Conservation (phyloP, 2,888 invertebrate species). For the Lomographa bimaculata region DNA sequence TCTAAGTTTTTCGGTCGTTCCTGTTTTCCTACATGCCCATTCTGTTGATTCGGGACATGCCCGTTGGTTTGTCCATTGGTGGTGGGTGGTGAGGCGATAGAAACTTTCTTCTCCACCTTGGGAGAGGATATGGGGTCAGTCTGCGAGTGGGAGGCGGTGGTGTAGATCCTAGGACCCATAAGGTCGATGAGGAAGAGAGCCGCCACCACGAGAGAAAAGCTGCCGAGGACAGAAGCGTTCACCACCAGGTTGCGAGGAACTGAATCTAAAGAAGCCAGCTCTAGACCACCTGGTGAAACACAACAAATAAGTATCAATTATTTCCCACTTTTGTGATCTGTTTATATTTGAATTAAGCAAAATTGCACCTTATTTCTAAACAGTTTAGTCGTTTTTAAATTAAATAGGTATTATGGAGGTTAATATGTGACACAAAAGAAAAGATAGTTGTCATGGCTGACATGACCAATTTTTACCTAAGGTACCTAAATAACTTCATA, state of each 20-base stretch:
- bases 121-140: constrained; percentile 60
- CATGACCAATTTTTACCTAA: too few relatives aligned
- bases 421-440: too few relatives aligned
- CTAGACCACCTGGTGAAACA: constrained; percentile 84
- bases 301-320: too few relatives aligned
- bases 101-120: constrained; percentile 61
- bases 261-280: constrained; percentile 88
- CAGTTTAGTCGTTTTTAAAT: too few relatives aligned
- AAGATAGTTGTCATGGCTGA: too few relatives aligned
- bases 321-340: too few relatives aligned
- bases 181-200: constrained; percentile 88
- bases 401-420: too few relatives aligned
- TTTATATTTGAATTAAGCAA: too few relatives aligned
- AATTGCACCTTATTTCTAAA: too few relatives aligned
- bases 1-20: constrained; percentile 70
- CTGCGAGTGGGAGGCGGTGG: constrained; percentile 65
- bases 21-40: constrained; percentile 24
- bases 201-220: constrained; percentile 86
- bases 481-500: too few relatives aligned
- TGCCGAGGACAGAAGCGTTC: constrained; percentile 88
- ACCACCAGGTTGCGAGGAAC: constrained; percentile 86
- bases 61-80: constrained; percentile 50
- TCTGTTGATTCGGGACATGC: constrained; percentile 24
- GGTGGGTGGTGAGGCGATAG: constrained; percentile 50
- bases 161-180: constrained; percentile 81